Percentiles rank a stretch among this genome's conserved stretches.
Evolutionary conservation across 2,797 vertebrate species (phyloP).

Genomic region (Ctenopoma multispine): DNA sequence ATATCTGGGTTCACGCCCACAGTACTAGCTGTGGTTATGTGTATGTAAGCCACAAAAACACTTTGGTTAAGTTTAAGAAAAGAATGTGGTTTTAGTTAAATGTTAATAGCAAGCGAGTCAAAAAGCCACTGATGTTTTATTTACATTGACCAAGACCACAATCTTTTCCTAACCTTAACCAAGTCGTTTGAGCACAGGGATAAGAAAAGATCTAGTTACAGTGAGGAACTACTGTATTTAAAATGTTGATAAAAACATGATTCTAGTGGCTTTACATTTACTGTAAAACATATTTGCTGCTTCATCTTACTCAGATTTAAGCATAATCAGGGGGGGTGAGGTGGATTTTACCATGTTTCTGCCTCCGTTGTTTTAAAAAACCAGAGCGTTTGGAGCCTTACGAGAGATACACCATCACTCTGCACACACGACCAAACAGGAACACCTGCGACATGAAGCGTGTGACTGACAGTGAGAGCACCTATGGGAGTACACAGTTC

Average conservation of each 20-base stretch:
- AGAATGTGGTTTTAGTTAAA: neutral
- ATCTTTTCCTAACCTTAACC: neutral
- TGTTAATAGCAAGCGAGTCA: neutral
- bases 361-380: neutral
- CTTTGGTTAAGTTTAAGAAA: neutral
- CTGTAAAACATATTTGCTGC: no score
- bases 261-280: no score
- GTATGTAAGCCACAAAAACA: neutral
- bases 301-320: no score
- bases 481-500: constrained; percentile 78
- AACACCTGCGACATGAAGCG: constrained; percentile 76
- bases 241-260: no score
- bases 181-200: no score
- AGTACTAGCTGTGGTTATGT: neutral
- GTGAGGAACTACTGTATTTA: no score
- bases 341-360: neutral
- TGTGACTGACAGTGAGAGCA: constrained; percentile 80
- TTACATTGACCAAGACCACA: neutral
- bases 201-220: no score
- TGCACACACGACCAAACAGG: constrained; percentile 75
- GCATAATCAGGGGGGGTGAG: no score
- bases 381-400: constrained; percentile 80
- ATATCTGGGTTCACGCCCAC: neutral
- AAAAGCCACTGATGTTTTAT: neutral
- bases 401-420: constrained; percentile 82